Percentiles rank a stretch among this genome's conserved stretches.
Conservation (phyloP, 2,888 invertebrate species). For the Cremastobaeus sp. region DNA sequence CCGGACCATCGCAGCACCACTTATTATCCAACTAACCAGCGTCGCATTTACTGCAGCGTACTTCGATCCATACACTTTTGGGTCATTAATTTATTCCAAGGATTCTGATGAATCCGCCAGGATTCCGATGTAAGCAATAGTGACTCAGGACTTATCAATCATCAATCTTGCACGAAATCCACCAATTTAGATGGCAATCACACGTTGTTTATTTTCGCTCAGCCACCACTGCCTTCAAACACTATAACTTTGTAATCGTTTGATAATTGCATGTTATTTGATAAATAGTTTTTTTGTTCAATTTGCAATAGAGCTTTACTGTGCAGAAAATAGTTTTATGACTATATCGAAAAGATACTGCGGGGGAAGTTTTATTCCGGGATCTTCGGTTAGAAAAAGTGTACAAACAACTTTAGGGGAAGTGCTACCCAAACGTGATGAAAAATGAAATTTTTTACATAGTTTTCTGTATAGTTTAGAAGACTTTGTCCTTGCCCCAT, state of each 20-base stretch:
- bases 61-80: conserved; percentile 13
- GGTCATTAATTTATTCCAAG: conserved; percentile 58
- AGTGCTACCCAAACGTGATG: too few relatives aligned
- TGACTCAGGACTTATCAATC: conserved; percentile 38
- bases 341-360: too few relatives aligned
- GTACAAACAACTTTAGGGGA: too few relatives aligned
- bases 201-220: conserved; percentile 20
- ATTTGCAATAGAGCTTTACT: too few relatives aligned
- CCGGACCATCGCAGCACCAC: conserved; percentile 42
- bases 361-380: too few relatives aligned
- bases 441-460: too few relatives aligned
- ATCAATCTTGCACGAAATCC: conserved; percentile 37
- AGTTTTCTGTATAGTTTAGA: too few relatives aligned
- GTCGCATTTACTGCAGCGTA: conserved; percentile 33
- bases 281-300: conserved; percentile 33
- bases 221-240: neutral
- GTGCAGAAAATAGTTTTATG: too few relatives aligned
- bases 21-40: conserved; percentile 57
- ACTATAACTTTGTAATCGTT: conserved; percentile 1
- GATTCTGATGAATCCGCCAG: conserved; percentile 51
- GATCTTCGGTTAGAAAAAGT: too few relatives aligned
- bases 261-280: conserved; percentile 27
- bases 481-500: too few relatives aligned
- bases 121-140: neutral
- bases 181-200: conserved; percentile 26